Evolutionary conservation across 2,888 invertebrate species (phyloP).

Genomic region (Didymodactylos carnosus): DNA sequence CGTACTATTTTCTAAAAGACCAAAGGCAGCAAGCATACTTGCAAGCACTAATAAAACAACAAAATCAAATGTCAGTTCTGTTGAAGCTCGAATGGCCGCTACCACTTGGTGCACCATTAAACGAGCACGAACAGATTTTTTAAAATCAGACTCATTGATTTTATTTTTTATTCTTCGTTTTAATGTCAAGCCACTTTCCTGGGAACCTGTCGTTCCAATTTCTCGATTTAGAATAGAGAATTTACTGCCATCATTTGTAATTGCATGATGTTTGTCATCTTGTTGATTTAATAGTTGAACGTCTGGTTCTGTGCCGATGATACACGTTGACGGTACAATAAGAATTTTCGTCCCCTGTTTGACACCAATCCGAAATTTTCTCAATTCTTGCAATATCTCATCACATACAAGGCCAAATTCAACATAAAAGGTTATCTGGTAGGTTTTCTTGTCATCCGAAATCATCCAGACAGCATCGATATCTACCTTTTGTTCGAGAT

Average conservation of each 20-base stretch:
- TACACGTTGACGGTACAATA: neutral
- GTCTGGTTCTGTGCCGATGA: too few relatives aligned
- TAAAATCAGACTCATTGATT: slow-evolving; percentile 19
- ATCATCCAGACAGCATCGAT: neutral
- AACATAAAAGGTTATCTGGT: neutral
- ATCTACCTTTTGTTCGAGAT: neutral
- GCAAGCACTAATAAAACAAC: slow-evolving; percentile 50
- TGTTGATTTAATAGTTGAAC: too few relatives aligned
- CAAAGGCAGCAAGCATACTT: slow-evolving; percentile 52
- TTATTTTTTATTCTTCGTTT: neutral
- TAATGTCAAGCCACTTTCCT: too few relatives aligned
- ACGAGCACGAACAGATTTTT: slow-evolving; percentile 29
- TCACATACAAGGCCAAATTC: neutral
- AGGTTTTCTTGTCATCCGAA: neutral
- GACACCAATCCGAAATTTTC: neutral
- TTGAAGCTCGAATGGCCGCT: slow-evolving; percentile 47
- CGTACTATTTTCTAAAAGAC: slow-evolving; percentile 52
- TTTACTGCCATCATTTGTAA: too few relatives aligned
- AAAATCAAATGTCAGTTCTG: slow-evolving; percentile 55
- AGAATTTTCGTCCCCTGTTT: neutral
- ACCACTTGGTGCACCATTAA: slow-evolving; percentile 39
- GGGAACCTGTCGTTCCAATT: too few relatives aligned
- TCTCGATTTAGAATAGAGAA: too few relatives aligned
- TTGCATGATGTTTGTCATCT: too few relatives aligned
- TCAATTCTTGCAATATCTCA: neutral